Base-by-base conservation (phyloP, 2,113 vertebrate genomes). In the Paratilapia polleni region DNA sequence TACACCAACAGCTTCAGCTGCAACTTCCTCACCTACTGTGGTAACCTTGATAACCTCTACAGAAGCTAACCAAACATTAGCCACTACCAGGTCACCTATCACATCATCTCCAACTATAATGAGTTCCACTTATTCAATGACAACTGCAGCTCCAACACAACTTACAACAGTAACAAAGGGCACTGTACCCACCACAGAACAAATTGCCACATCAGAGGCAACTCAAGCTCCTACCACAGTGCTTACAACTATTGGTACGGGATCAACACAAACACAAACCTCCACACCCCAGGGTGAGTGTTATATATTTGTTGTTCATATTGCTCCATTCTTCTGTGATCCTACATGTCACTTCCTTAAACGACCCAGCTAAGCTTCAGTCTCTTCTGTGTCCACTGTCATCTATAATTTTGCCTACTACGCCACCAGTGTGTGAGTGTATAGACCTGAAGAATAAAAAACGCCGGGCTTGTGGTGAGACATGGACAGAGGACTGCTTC, bases 401-500 rank as follows among this genome's bases (percentile, higher is more conserved):
- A 12, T 59, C 15, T n/a, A 22, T n/a, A 31, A 47, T 38, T 41
- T 17, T 73, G 12, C 26, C 73, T 2, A 13, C 2, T 77, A 19
- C 49, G 54, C 22, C 58, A 28, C 58, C 68, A 80, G 14, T 0
- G 2, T 91, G 90, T 66, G 0, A 19, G 31, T 95, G 95, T 85
- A 56, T 1, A 12, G 94, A 95, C 70, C 36, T 63, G 31, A 87
- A 63, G 41, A 87, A 11, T 24, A 91, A 85, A 17, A 47, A 78
- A 70, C 88, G 3, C 10, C 94, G 94, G 94, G 0, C 1, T 7
- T 88, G 85, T 13, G 89, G 83, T 34, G 80, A 86, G 2, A 80
- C 20, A 0, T 96, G 94, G 95, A 91, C 36, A 36, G 95, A 95
- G 43, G 85, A 95, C 77, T 96, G 96, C 76, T 83, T 80, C 60